Evolutionary conservation across 2,888 invertebrate species (phyloP).

Genomic region (Lamellibrachia columna): DNA sequence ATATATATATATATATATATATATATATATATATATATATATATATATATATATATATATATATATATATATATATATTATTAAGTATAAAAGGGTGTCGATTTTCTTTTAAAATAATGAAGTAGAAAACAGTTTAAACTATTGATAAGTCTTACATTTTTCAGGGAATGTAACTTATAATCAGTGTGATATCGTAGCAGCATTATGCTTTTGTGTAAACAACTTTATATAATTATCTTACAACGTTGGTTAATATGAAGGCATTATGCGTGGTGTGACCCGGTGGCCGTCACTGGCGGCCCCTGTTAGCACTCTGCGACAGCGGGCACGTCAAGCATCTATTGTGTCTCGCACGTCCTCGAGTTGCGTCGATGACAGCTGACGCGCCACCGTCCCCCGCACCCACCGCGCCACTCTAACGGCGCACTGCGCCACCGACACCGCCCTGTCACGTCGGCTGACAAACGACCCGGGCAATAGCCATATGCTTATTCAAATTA

Average conservation of each 20-base stretch:
- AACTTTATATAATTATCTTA: neutral
- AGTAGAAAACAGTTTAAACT: neutral
- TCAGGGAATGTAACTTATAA: too few relatives aligned
- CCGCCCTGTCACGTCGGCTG: neutral
- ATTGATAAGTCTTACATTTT: too few relatives aligned
- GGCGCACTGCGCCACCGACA: neutral
- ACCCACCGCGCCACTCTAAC: neutral
- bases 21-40: too few relatives aligned
- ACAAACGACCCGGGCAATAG: conserved; percentile 11
- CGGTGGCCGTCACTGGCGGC: neutral
- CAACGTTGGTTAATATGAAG: neutral
- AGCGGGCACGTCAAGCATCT: neutral
- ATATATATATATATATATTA: neutral
- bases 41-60: too few relatives aligned
- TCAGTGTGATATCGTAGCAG: neutral
- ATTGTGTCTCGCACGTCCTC: neutral
- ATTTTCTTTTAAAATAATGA: neutral
- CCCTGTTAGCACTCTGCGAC: neutral
- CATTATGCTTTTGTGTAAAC: neutral
- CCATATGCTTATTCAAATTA: conserved; percentile 16
- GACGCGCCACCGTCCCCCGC: neutral
- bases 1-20: too few relatives aligned
- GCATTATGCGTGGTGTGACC: neutral
- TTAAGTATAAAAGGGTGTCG: neutral
- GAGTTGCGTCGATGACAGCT: neutral